These are phyloP conservation scores for Pterocles burchelli DNA, from an alignment of 2,113 vertebrate genomes.

Conservation along the genomic window DNA sequence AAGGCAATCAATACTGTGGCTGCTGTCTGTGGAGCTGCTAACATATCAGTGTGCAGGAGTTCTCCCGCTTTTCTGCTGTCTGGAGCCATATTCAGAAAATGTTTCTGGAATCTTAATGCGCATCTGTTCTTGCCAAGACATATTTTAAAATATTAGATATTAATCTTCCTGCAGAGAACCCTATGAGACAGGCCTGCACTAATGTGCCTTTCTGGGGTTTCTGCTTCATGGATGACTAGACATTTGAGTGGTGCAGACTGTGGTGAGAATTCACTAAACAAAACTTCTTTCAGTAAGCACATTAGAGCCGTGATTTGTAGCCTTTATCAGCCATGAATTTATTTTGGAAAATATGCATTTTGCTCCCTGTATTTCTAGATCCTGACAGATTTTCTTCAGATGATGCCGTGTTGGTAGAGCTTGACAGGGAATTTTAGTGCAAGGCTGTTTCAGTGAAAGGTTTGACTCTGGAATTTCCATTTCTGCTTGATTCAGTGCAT, in stretches of 20 bases:
- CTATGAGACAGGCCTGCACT: background rate
- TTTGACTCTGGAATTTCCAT: background rate
- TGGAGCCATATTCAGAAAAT: constrained; percentile 18
- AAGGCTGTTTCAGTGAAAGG: background rate
- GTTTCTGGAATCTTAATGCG: background rate
- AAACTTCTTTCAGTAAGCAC: background rate
- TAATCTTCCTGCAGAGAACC: background rate
- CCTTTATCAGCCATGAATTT: background rate
- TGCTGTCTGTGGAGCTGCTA: constrained; percentile 8
- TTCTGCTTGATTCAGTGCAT: background rate
- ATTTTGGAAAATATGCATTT: background rate
- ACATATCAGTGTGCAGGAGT: background rate
- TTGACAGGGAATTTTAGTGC: background rate
- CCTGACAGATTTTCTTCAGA: background rate
- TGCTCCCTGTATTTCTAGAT: background rate
- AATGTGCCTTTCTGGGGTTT: background rate
- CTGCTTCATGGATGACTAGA: background rate
- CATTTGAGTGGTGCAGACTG: background rate
- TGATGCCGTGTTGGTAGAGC: background rate
- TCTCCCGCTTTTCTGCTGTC: background rate
- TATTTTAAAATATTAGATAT: constrained; percentile 26
- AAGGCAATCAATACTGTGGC: background rate
- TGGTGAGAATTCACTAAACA: background rate
- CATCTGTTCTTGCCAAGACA: background rate
- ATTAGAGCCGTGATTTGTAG: background rate